Percentiles rank a stretch among this genome's conserved stretches.
Evolutionary conservation across 2,888 invertebrate species (phyloP).

Genomic region (Drosophila affinis): DNA sequence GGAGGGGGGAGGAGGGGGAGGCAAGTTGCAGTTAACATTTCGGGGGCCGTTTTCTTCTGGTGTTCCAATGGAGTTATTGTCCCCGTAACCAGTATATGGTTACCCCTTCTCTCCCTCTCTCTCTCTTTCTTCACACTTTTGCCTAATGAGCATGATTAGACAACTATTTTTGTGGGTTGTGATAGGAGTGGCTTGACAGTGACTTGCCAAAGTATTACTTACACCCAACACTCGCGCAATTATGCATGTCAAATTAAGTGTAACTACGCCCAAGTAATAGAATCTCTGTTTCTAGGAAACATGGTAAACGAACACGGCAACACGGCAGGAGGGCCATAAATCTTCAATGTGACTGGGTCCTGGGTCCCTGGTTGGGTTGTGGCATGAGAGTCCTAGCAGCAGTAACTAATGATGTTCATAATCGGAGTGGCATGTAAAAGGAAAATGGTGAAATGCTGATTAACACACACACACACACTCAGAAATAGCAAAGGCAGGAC

Average conservation of each 20-base stretch:
- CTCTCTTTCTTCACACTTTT: not conserved
- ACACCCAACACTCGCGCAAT: conserved; percentile 55
- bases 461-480: conserved; percentile 31
- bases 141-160: conserved; percentile 14
- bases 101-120: not conserved
- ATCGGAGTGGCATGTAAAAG: conserved; percentile 76
- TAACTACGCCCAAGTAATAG: conserved; percentile 62
- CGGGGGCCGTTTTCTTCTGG: conserved; percentile 18
- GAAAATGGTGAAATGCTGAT: conserved; percentile 67
- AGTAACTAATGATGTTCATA: conserved; percentile 77
- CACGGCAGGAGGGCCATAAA: conserved; percentile 60
- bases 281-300: conserved; percentile 17
- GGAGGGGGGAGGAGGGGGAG: not conserved
- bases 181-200: conserved; percentile 17
- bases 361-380: not conserved
- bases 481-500: conserved; percentile 33
- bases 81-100: not conserved
- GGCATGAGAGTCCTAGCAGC: conserved; percentile 43
- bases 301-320: not conserved
- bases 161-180: not conserved
- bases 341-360: conserved; percentile 48
- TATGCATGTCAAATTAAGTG: conserved; percentile 76
- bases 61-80: conserved; percentile 24
- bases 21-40: conserved; percentile 38
- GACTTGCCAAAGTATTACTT: conserved; percentile 36